Evolutionary conservation across 2,888 invertebrate genomes (phyloP).

Genomic region (Tenthredo distinguenda): DNA sequence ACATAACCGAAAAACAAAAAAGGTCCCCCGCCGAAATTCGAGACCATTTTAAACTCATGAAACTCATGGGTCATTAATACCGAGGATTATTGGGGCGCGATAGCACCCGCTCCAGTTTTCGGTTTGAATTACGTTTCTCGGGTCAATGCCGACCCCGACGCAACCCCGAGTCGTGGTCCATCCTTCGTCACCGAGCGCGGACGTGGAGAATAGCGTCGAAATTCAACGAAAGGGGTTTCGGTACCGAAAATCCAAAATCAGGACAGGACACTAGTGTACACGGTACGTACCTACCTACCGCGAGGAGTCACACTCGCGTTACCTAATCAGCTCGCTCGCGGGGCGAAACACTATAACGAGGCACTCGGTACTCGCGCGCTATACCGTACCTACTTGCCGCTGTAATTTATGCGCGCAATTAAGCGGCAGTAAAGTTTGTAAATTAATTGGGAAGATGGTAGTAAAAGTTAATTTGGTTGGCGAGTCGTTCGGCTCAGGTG

Average conservation of each 20-base stretch:
- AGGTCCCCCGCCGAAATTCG: slow-evolving; percentile 6
- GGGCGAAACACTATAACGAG: neutral
- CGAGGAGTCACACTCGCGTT: neutral
- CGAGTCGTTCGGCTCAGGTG: slow-evolving; percentile 74
- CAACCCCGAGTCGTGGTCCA: neutral
- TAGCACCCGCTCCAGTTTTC: neutral
- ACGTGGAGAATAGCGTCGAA: neutral
- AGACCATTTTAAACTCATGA: slow-evolving; percentile 65
- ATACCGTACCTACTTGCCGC: neutral
- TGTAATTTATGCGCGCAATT: slow-evolving; percentile 75
- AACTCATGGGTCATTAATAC: slow-evolving; percentile 67
- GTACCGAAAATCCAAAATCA: neutral
- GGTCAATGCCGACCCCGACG: slow-evolving; percentile 17
- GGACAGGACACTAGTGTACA: no score
- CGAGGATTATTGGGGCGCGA: slow-evolving; percentile 53
- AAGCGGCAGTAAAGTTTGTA: slow-evolving; percentile 69
- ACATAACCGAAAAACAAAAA: slow-evolving; percentile 10
- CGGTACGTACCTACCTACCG: no score
- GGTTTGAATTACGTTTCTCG: slow-evolving; percentile 29
- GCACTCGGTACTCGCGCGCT: neutral
- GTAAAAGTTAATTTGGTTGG: slow-evolving; percentile 76
- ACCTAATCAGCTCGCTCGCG: neutral
- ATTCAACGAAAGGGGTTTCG: neutral
- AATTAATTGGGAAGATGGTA: slow-evolving; percentile 76
- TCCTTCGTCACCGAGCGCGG: neutral